A percentile compares a stretch with the other conserved stretches of the same genome.
These are phyloP conservation scores for Dromiciops gliroides DNA, from an alignment of 2,113 vertebrate genomes.

Conservation along the genomic window DNA sequence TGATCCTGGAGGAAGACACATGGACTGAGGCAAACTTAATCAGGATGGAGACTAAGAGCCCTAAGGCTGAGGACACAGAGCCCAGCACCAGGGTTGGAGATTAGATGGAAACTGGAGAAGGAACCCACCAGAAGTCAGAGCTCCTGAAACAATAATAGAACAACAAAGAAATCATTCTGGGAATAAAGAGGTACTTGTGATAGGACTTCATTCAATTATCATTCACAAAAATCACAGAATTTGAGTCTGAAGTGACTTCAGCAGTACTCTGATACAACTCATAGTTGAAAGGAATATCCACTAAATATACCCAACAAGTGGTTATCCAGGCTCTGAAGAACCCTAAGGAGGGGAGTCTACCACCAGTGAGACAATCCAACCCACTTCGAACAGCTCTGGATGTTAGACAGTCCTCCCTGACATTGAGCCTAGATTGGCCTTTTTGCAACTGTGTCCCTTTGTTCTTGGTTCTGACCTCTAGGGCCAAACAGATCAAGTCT, in stretches of 20 bases:
- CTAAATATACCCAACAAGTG: neutral
- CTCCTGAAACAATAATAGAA: neutral
- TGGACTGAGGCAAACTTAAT: neutral
- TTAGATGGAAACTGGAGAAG: neutral
- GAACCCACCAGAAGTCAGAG: neutral
- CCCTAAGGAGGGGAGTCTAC: neutral
- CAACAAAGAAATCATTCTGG: neutral
- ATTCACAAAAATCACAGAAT: neutral
- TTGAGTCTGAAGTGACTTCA: no score
- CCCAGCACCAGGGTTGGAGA: no score
- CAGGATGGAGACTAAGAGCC: neutral
- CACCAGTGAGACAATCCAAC: neutral
- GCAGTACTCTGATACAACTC: neutral
- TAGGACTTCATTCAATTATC: neutral
- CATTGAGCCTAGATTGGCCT: neutral
- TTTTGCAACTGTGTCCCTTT: neutral
- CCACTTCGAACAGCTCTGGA: neutral
- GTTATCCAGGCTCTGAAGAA: no score
- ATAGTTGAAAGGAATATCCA: neutral
- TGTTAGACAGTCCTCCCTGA: neutral
- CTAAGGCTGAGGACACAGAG: no score
- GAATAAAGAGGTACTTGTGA: neutral
- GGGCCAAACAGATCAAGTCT: neutral
- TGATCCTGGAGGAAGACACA: neutral
- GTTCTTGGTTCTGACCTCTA: neutral